Base-by-base conservation (phyloP, 2,888 invertebrate genomes). In the Camptogramma bilineatum region DNA sequence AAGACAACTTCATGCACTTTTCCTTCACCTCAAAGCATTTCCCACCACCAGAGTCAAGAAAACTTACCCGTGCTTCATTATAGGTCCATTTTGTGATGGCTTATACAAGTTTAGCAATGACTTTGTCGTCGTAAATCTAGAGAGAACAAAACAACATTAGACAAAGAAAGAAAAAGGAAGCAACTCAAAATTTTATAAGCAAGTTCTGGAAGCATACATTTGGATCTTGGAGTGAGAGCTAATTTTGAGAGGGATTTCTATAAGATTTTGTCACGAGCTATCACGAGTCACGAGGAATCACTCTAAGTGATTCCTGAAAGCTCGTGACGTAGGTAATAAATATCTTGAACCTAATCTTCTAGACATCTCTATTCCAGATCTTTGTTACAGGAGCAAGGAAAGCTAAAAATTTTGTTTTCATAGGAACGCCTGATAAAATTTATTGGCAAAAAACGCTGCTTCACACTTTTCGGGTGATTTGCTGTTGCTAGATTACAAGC, bases 11-110 rank as follows among this genome's bases (percentile, higher is more conserved):
- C 17, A 44, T 8, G 18, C 31, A 31, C 17, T 51, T 51, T 52
- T 34, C 34, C 17, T 8, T 44, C 19, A 16, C 52, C 24, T 24
- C 47, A 52, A 51, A 62, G 31, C 47, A 16, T 44, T 21, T 34
- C 66, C 73, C 74, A 72, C 34, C 70, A 79, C 71, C 71, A 61
- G 64, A 71, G 58, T 72, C 59, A 50, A 65, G 61, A 59, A 52
- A 58, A 95, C 95, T 94, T 94, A 96, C 96, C 96, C 95, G 87
- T 95, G 95, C 90, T 95, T 95, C 83, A 94, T 86, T 78, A 94
- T 93, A 79, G 94, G 90, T 88, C 94, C 93, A 79, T 94, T 94
- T 85, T 93, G 94, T 81, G 94, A 94, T 80, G 95, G 90, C 91
- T 95, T 95, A 87, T 95, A 95, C 85, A 95, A 94, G 90, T 95